Base-by-base conservation (phyloP, 2,888 invertebrate genomes). In the Cyrtodaria siliqua region DNA sequence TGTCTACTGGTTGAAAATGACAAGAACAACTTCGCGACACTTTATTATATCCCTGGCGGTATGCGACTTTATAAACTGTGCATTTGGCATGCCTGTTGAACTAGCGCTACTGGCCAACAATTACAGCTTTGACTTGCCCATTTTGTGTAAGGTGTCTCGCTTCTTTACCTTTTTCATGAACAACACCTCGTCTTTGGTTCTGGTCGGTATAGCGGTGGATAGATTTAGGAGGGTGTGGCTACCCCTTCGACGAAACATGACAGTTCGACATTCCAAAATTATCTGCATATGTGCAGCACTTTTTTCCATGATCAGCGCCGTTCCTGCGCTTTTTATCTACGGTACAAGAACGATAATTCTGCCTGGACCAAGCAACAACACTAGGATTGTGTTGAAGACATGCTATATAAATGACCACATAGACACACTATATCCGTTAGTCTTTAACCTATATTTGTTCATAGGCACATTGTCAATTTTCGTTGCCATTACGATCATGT, bases 301-400 rank as follows among this genome's bases (percentile, higher is more conserved):
- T 0, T 42, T 87, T 23, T 78, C 87, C 4, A 56, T 79, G 16
- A 9, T 70, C 1, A 66, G 84, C 3, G 82, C 86, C 12, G 72
- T 78, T 60, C 87, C 89, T 0, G 79, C 87, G 18, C 53, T 89
- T 12, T 50, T 87, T 2, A 69, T 89, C 0, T 89, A 87, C 60
- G 87, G 87, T 27, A 86, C 84, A 1, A 70, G 50, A 12, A 79
- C 79, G 1, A 55, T 81, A 9, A 14, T 26, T 23, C 16, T 71
- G 6, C 74, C 70, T 23, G 67, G 63, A 9, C 47, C 63, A 29
- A 49, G 57, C 16, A 77, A 68, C 24, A 42, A 53, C 42, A 55
- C 57, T 27, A 50, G 27, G 20, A n/a, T 75, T n/a, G 62, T 49
- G 0, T 52, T 80, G 26, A 80, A 83, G 27, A 84, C 85, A 16